A percentile compares a stretch with the other conserved stretches of the same genome.
These are phyloP conservation scores for Heliothis peltigera DNA, from an alignment of 2,888 invertebrate genomes.

Conservation along the genomic window DNA sequence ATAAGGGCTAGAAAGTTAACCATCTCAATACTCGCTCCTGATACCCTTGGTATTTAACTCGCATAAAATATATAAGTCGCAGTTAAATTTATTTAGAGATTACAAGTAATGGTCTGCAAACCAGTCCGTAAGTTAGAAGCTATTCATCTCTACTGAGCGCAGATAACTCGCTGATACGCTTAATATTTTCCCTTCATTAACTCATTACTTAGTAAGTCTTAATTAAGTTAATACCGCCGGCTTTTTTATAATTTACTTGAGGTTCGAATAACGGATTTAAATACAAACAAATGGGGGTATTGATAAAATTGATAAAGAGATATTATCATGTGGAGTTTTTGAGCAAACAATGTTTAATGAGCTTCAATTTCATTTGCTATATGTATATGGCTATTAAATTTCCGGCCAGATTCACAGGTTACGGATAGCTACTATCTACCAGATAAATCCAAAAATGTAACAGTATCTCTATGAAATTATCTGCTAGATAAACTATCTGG, in stretches of 20 bases:
- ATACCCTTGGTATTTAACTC: slow-evolving; percentile 24
- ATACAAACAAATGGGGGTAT: slow-evolving; percentile 18
- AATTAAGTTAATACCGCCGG: slow-evolving; percentile 45
- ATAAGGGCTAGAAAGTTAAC: slow-evolving; percentile 11
- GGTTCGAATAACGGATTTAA: slow-evolving; percentile 18
- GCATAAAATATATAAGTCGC: slow-evolving; percentile 32
- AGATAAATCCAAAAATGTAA: too few relatives aligned
- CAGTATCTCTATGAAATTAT: too few relatives aligned
- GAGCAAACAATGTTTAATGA: too few relatives aligned
- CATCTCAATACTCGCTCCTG: slow-evolving; percentile 9
- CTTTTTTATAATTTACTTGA: slow-evolving; percentile 38
- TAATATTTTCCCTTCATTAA: slow-evolving; percentile 63
- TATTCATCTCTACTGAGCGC: slow-evolving; percentile 48
- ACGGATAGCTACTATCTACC: too few relatives aligned
- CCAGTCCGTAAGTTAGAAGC: slow-evolving; percentile 45
- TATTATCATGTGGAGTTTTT: neutral
- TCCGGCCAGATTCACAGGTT: too few relatives aligned
- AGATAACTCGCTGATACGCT: slow-evolving; percentile 57
- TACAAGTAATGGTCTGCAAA: slow-evolving; percentile 45
- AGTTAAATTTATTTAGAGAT: slow-evolving; percentile 45
- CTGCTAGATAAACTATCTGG: too few relatives aligned
- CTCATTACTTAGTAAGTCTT: slow-evolving; percentile 58
- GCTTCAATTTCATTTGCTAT: too few relatives aligned
- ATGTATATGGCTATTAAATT: too few relatives aligned
- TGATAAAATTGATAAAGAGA: slow-evolving; percentile 10